Evolutionary conservation across 2,888 invertebrate species (phyloP), one percentile per base, ranked within the genome.

Genomic region (Encarsia formosa): DNA sequence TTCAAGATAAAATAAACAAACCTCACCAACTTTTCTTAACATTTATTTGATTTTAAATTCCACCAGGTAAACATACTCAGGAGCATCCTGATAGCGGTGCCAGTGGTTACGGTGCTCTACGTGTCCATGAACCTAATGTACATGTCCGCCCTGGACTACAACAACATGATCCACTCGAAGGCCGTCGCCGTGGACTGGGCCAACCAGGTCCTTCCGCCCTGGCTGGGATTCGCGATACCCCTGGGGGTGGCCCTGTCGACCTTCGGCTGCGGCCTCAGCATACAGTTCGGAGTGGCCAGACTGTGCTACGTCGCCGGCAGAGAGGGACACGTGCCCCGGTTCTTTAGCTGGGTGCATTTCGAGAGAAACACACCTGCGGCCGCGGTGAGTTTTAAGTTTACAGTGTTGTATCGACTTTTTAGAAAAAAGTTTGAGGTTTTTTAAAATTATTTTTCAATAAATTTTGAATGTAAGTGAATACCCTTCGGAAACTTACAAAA

Each of bases 121-220:
- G 85, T 91, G 20, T 81, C 86, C 63, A 89, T 90, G 83, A 92
- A 91, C 67, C 79, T 91, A 15, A 86, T 91, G n/a, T 92, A 91
- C 73, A 86, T 91, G 84, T 83, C 89, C 0, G 89, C 87, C 4
- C 74, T 92, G 61, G 83, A 81, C 3, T 80, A 82, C 45, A 75
- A 79, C 0, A 89, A 91, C 67, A 85, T 93, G 80, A 76, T 85
- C 13, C 77, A 77, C 4, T 84, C 88, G 0, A 81, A 82, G 1
- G 91, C 91, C 0, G 91, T 92, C 1, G 92, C 91, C 0, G 86
- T 91, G n/a, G 75, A 79, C 0, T 88, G 87, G 70, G 87, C 86
- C 0, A 77, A 80, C 41, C 73, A 79, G 16, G 82, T 86, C 0
- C 69, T 89, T 1, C 88, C 88, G 0, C 75, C 80, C 0, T 73